Conservation (phyloP, 2,797 vertebrate species). For the Apogon hyalosoma region DNA sequence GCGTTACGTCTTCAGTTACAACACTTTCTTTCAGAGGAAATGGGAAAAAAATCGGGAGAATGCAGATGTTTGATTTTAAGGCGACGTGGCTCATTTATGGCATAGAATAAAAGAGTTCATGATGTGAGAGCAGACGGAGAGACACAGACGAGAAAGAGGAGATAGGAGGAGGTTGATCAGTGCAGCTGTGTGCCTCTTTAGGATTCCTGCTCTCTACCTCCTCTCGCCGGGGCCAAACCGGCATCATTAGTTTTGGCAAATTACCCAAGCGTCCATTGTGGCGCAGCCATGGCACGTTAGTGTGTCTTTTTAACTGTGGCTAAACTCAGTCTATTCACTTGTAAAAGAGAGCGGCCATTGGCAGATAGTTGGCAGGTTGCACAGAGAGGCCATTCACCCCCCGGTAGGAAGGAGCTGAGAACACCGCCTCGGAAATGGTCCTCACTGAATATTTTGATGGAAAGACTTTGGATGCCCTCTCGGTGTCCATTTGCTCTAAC, state of each 20-base stretch:
- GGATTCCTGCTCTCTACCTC: constrained; percentile 84
- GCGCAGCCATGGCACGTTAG: constrained; percentile 84
- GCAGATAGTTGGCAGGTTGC: constrained; percentile 87
- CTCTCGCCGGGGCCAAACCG: constrained; percentile 77
- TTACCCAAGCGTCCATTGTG: constrained; percentile 83
- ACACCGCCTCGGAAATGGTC: constrained; percentile 75
- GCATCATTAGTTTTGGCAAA: constrained; percentile 86
- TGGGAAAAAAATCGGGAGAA: neutral
- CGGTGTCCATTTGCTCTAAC: constrained; percentile 54
- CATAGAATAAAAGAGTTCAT: constrained; percentile 29
- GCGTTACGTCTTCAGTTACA: neutral
- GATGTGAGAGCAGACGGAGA: constrained; percentile 36
- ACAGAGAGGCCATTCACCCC: constrained; percentile 87
- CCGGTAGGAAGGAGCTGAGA: constrained; percentile 84
- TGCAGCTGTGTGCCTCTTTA: constrained; percentile 84
- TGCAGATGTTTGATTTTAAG: constrained; percentile 7
- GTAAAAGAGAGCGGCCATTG: constrained; percentile 87
- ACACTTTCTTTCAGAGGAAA: constrained; percentile 7
- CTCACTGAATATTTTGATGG: constrained; percentile 78
- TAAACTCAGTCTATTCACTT: constrained; percentile 88
- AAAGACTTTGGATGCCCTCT: constrained; percentile 71
- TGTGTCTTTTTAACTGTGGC: constrained; percentile 83
- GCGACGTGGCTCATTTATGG: constrained; percentile 10
- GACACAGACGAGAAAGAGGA: constrained; percentile 38
- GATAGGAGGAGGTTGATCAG: constrained; percentile 55